A percentile compares a stretch with the other conserved stretches of the same genome.
phyloP scores from a whole-genome alignment of 2,888 invertebrate genomes.

The Clunio marinus region DNA sequence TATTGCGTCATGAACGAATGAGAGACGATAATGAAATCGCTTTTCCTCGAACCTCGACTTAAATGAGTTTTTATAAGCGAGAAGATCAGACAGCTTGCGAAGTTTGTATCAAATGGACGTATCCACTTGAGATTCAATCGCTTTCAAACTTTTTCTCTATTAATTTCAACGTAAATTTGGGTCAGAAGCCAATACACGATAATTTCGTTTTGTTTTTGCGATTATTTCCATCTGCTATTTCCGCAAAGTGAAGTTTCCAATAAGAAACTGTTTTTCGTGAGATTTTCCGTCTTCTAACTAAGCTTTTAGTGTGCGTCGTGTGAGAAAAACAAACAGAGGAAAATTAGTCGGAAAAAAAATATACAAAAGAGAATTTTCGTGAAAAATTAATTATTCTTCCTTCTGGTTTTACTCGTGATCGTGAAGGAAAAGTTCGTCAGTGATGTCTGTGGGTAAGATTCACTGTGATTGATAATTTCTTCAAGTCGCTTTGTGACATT shows the following conservation, averaged over 20 bases:
- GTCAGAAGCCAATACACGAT: conserved; percentile 10
- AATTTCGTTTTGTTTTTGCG: neutral
- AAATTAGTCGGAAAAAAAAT: neutral
- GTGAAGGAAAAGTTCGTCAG: neutral
- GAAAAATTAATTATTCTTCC: neutral
- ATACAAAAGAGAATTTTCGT: neutral
- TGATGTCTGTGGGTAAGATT: neutral
- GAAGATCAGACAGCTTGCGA: too few species aligned
- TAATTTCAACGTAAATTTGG: neutral
- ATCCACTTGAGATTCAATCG: conserved; percentile 3
- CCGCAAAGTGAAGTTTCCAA: neutral
- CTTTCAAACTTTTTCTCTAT: too few species aligned
- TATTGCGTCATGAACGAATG: conserved; percentile 6
- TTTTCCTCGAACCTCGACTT: too few species aligned
- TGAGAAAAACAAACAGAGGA: conserved; percentile 8
- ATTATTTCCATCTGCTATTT: conserved; percentile 9
- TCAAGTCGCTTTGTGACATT: conserved; percentile 19
- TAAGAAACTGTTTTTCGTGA: too few species aligned
- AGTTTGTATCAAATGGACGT: neutral
- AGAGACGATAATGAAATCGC: too few species aligned
- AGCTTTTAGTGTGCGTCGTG: neutral
- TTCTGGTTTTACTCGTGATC: neutral
- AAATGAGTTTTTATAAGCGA: too few species aligned
- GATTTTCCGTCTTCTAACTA: neutral
- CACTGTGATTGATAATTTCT: too few species aligned